Conservation (phyloP, 2,797 vertebrate species). For the Knipowitschia caucasica region DNA sequence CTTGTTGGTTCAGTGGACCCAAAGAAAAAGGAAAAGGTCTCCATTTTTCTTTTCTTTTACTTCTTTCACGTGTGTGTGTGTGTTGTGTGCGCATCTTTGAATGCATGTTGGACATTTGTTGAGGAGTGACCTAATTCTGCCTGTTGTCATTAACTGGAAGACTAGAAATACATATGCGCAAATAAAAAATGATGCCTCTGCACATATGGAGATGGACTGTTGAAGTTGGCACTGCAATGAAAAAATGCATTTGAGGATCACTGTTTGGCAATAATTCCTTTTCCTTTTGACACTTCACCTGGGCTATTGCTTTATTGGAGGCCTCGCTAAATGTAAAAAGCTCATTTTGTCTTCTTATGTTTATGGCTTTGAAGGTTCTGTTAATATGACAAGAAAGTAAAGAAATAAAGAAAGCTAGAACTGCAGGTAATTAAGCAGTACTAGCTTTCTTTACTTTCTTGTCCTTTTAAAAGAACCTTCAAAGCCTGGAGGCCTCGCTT, state of each 20-base stretch:
- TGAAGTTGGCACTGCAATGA: neutral
- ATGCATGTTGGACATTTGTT: constrained; percentile 66
- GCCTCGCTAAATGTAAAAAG: no score
- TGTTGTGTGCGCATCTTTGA: constrained; percentile 31
- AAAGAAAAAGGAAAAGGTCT: constrained; percentile 48
- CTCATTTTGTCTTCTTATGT: no score
- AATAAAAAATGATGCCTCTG: constrained; percentile 1
- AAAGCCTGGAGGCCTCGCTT: no score
- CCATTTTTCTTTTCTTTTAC: constrained; percentile 18
- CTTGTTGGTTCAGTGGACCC: constrained; percentile 57
- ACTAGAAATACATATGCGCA: constrained; percentile 29
- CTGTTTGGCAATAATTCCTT: neutral
- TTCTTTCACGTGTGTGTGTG: constrained; percentile 2
- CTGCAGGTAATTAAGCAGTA: no score
- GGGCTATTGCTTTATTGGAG: no score
- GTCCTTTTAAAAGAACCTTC: no score
- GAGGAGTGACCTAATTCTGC: constrained; percentile 74
- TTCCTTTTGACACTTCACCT: neutral
- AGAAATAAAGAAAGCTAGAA: no score
- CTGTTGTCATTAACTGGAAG: constrained; percentile 68
- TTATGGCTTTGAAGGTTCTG: no score
- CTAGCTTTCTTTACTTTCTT: no score
- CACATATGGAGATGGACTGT: constrained; percentile 14
- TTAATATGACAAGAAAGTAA: no score
- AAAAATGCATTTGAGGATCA: neutral